phyloP scores from a whole-genome alignment of 2,888 invertebrate species.

The Lasioglossum calceatum region DNA sequence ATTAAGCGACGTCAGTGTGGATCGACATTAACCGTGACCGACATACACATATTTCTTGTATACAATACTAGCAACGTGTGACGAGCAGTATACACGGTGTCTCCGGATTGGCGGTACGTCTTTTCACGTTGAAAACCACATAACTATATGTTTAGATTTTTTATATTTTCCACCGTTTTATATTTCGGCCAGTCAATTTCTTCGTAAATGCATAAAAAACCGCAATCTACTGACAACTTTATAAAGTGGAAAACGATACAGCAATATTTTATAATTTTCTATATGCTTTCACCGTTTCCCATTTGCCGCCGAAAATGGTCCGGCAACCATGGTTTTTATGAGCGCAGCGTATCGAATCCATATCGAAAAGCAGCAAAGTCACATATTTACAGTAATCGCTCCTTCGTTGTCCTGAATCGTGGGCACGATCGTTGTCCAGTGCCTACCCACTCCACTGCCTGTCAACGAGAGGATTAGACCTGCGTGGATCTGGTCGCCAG shows the following conservation, averaged over 20 bases:
- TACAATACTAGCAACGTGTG: neutral
- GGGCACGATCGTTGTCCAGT: too few relatives aligned
- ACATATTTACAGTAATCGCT: neutral
- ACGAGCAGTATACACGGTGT: neutral
- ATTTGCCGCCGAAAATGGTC: neutral
- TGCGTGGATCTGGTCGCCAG: too few relatives aligned
- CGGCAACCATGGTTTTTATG: neutral
- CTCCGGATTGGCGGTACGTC: neutral
- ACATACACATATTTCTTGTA: neutral
- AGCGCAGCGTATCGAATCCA: neutral
- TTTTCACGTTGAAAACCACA: too few relatives aligned
- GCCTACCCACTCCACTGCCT: too few relatives aligned
- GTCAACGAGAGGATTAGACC: too few relatives aligned
- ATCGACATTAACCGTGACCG: slow-evolving; percentile 9
- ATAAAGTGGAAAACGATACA: neutral
- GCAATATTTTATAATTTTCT: neutral
- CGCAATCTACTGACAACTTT: neutral
- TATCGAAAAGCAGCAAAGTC: neutral
- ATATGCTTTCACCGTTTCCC: neutral
- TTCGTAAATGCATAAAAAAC: too few relatives aligned
- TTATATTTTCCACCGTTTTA: too few relatives aligned
- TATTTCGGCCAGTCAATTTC: too few relatives aligned
- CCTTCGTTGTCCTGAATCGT: too few relatives aligned
- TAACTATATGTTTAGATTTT: too few relatives aligned
- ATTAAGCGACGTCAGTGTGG: neutral